These are phyloP conservation scores for Philaenus spumarius DNA, from an alignment of 1,140 invertebrate species.

Conservation along the genomic window DNA sequence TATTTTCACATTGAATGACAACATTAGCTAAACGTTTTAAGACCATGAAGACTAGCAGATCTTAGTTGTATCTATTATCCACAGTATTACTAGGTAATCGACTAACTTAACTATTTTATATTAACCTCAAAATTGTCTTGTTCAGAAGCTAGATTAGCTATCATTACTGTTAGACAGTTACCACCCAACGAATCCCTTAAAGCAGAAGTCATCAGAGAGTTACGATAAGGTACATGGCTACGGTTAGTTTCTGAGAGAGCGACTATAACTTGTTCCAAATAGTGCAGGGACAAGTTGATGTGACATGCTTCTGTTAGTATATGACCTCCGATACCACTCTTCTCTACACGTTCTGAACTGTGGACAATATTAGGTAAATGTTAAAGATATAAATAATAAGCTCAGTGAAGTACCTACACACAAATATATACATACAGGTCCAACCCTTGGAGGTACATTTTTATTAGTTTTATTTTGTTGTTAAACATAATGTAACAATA, in stretches of 20 bases:
- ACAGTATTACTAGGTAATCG: too few relatives aligned
- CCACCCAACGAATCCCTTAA: slow-evolving; percentile 57
- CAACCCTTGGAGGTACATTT: too few relatives aligned
- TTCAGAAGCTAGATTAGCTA: slow-evolving; percentile 53
- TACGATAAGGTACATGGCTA: slow-evolving; percentile 55
- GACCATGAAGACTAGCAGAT: too few relatives aligned
- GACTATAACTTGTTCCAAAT: slow-evolving; percentile 60
- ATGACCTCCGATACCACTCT: slow-evolving; percentile 43
- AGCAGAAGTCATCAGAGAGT: slow-evolving; percentile 58
- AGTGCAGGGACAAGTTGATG: slow-evolving; percentile 61
- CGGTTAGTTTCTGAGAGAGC: slow-evolving; percentile 50
- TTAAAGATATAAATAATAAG: background rate
- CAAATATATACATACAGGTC: too few relatives aligned
- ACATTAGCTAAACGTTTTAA: too few relatives aligned
- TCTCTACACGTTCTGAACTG: slow-evolving; percentile 46
- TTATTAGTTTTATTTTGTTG: too few relatives aligned
- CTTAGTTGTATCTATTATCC: too few relatives aligned
- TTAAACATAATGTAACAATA: too few relatives aligned
- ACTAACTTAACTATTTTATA: too few relatives aligned
- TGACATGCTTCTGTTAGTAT: slow-evolving; percentile 54
- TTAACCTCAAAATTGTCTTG: slow-evolving; percentile 46
- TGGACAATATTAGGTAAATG: too few relatives aligned
- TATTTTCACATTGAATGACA: too few relatives aligned
- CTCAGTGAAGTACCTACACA: too few relatives aligned
- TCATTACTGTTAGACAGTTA: slow-evolving; percentile 60